Evolutionary conservation across 2,113 vertebrate genomes (phyloP), one percentile per base, ranked within the genome.

Genomic region (Urocitellus parryii): DNA sequence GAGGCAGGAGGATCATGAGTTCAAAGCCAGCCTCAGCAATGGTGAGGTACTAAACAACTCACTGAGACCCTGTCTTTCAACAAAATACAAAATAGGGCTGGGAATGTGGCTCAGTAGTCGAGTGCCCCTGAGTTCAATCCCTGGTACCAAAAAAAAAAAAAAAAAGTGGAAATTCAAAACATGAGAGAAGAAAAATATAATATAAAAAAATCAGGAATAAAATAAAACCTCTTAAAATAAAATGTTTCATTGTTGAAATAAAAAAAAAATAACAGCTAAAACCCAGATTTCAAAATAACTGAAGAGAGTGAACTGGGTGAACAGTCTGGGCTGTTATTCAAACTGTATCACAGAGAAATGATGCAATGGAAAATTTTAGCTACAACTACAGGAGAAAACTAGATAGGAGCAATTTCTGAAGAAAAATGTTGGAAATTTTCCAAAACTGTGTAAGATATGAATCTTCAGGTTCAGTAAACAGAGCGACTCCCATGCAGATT

Each of bases 181-280:
- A 39, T 0, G 0, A 90, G 24, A 42, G 25, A 88, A 13, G 32
- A 90, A 72, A 94, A 86, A 29, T 53, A 34, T 5, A 51, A 8
- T 10, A 22, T 45, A 63, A 85, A 53, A 84, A 37, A 84, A 74
- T 51, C 48, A 73, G 12, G 48, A 63, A 72, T 85, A 39, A 87
- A 53, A 65, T 20, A 82, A 85, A 93, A 56, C 4, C 53, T 25
- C 25, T 86, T 84, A 67, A 87, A 29, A 78, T 65, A 14, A 58
- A 86, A n/a, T 86, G 39, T 80, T 65, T 92, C 67, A 74, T 45
- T 74, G 16, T 51, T 70, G 61, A 88, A 88, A 81, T 92, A 58
- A 82, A 56, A 74, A 58, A 58, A 58, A 53, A 79, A n/a, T 25
- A 20, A 18, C 45, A 3, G 34, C 48, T 61, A 70, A 56, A 77